phyloP scores from a whole-genome alignment of 2,113 vertebrate genomes.

The Pogonocichla stellata region DNA sequence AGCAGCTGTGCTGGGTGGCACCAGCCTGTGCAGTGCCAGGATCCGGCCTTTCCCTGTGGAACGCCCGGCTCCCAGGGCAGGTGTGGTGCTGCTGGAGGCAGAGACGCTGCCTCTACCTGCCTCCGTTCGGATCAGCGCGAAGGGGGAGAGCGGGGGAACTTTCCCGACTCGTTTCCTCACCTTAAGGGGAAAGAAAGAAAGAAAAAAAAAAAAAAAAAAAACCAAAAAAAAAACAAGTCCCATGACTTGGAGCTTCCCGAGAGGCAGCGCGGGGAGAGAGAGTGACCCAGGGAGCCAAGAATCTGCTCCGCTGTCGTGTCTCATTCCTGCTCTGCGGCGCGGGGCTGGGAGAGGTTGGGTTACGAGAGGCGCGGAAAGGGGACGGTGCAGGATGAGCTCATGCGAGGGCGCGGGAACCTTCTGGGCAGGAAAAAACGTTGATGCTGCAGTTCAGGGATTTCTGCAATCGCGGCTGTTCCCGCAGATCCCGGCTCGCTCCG shows the following conservation, averaged over 20 bases:
- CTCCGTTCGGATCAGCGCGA: neutral
- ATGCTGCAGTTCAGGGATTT: conserved; percentile 1
- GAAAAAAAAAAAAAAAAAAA: too few species aligned
- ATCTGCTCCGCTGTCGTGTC: neutral
- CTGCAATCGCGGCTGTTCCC: neutral
- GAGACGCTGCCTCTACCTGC: neutral
- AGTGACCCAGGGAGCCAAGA: neutral
- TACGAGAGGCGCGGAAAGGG: conserved; percentile 10
- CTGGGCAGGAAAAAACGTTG: neutral
- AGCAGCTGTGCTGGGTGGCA: neutral
- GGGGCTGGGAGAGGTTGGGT: neutral
- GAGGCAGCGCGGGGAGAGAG: neutral
- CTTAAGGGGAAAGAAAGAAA: neutral
- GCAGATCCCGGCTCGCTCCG: neutral
- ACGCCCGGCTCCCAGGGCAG: neutral
- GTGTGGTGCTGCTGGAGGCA: neutral
- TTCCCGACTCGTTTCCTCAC: neutral
- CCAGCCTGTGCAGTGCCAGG: neutral
- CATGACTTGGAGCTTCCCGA: neutral
- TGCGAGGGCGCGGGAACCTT: neutral
- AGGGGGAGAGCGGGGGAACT: neutral
- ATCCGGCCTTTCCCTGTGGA: neutral
- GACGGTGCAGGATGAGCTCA: conserved; percentile 16
- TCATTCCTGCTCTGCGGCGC: neutral
- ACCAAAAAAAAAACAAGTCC: neutral